These are phyloP conservation scores for Cosmia trapezina DNA, from an alignment of 2,888 invertebrate genomes.

Conservation along the genomic window DNA sequence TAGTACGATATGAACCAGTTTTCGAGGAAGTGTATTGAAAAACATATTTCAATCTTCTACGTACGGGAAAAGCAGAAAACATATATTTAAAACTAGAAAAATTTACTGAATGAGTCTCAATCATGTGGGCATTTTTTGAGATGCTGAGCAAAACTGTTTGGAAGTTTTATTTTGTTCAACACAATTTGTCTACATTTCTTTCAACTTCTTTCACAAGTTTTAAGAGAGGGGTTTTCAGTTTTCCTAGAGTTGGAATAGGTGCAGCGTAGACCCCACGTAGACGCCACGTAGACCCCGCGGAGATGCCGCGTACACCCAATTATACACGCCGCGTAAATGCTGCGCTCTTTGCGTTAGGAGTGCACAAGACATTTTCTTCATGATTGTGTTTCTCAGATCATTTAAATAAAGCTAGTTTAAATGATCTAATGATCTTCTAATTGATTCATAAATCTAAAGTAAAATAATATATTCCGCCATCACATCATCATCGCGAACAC, in stretches of 20 bases:
- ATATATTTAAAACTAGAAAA: not conserved
- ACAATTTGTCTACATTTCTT: conserved; percentile 24
- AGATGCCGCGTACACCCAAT: too few relatives aligned
- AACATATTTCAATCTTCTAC: not conserved
- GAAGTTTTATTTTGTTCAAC: conserved; percentile 12
- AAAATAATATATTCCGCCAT: not conserved
- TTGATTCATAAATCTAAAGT: not conserved
- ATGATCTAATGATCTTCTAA: too few relatives aligned
- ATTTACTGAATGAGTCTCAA: not conserved
- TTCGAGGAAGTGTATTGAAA: too few relatives aligned
- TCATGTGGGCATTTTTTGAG: not conserved
- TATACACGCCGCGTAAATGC: too few relatives aligned
- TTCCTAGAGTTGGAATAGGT: not conserved
- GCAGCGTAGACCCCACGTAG: not conserved
- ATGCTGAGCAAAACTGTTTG: not conserved
- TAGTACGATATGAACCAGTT: too few relatives aligned
- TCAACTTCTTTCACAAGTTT: conserved; percentile 1
- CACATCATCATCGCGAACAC: not conserved
- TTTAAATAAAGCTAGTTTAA: not conserved
- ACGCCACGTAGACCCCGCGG: too few relatives aligned
- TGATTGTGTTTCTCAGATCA: not conserved
- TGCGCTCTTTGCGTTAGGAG: not conserved
- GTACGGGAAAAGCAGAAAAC: not conserved
- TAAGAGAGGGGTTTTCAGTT: conserved; percentile 3
- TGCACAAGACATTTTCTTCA: not conserved